These are phyloP conservation scores for Anagrus nilaparvatae DNA, from an alignment of 1,140 invertebrate species.

Conservation along the genomic window DNA sequence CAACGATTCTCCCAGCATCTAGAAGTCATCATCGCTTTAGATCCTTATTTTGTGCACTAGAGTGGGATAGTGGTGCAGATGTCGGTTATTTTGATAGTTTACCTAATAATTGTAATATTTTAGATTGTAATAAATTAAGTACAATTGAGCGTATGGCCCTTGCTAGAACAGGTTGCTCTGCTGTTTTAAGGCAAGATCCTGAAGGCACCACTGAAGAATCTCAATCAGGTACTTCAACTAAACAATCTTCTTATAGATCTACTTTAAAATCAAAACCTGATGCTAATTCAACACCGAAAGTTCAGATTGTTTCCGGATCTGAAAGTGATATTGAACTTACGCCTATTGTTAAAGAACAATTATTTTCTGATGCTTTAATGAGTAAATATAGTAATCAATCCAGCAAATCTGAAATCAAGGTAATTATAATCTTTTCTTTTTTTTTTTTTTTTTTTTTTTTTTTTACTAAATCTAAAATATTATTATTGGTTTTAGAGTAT, in stretches of 20 bases:
- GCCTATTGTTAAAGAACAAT: constrained; percentile 35
- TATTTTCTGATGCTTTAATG: too few species aligned
- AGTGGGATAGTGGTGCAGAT: constrained; percentile 69
- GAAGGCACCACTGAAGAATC: constrained; percentile 34
- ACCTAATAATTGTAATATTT: constrained; percentile 34
- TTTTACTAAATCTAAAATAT: too few species aligned
- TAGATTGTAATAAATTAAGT: constrained; percentile 40
- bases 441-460: too few species aligned
- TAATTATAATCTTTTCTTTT: too few species aligned
- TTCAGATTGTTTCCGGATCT: constrained; percentile 22
- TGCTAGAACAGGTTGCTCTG: constrained; percentile 32
- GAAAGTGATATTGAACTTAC: constrained; percentile 40
- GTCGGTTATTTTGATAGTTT: constrained; percentile 54
- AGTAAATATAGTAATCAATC: constrained; percentile 5
- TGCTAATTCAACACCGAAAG: constrained; percentile 33
- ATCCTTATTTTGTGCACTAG: too few species aligned
- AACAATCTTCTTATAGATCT: neutral
- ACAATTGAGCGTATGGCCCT: constrained; percentile 50
- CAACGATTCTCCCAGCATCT: too few species aligned
- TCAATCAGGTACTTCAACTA: constrained; percentile 9
- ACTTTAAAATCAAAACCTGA: constrained; percentile 22
- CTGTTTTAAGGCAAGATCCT: constrained; percentile 34
- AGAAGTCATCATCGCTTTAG: too few species aligned
- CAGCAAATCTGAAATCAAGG: too few species aligned
- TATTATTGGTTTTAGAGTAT: too few species aligned